Evolutionary conservation across 2,113 vertebrate genomes (phyloP), one percentile per base, ranked within the genome.

Genomic region (Arenaria interpres): DNA sequence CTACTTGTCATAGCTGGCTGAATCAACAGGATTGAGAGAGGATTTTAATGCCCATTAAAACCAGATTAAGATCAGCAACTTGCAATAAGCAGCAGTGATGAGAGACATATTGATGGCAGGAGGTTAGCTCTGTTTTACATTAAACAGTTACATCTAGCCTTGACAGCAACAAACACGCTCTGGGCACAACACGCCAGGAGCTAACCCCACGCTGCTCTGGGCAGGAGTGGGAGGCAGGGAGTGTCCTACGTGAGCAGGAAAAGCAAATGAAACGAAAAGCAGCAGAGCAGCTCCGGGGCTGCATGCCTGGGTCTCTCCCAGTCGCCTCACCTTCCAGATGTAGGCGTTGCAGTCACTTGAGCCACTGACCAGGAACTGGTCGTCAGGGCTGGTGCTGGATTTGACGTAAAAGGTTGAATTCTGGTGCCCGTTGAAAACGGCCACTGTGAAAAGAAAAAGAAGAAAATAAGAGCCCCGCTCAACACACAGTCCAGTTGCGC

Each of bases 341-440:
- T 99, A 99, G 0, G 98, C 98, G 1, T 98, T 97, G 84, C 98
- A 98, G 94, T 99, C 99, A 93, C 99, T 99, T 0, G 99, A 99
- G 33, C 99, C 99, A 73, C 99, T 99, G 95, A 99, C 95, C 95
- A 99, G 97, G 96, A 99, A 99, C 98, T 99, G 99, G 95, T 99
- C 98, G 30, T 99, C 99, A 20, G 99, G 99, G 96, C 99, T 99
- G 35, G 99, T 96, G 37, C 98, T 98, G 95, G 99, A 99, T 96
- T 99, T 99, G 10, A 99, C 88, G 64, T 99, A 99, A 96, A 99
- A 99, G 1, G 99, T 99, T 54, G 99, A 99, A 97, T 99, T 99
- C 93, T 99, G 98, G 93, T 99, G 99, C 72, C 99, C 99, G 33
- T 79, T 99, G 97, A 99, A 99, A 82, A 98, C 74, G 1, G 98